Conservation (phyloP, 2,797 vertebrate genomes). For the Anas bahamensis region DNA sequence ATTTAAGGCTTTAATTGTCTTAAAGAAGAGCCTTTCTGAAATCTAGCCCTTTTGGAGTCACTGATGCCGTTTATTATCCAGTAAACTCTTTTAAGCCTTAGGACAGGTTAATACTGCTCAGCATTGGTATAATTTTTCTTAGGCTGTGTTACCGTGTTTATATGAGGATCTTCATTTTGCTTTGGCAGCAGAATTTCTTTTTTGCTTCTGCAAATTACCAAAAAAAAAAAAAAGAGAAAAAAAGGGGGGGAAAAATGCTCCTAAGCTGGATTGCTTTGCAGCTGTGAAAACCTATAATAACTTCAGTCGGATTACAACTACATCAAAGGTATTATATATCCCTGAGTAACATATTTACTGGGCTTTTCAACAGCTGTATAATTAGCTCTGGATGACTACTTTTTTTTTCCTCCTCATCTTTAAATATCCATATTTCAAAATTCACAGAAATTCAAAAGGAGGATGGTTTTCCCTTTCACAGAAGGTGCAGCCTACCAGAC, state of each 20-base stretch:
- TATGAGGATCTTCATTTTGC: slow-evolving; percentile 62
- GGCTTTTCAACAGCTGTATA: slow-evolving; percentile 77
- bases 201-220: slow-evolving; percentile 48
- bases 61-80: slow-evolving; percentile 51
- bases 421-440: slow-evolving; percentile 69
- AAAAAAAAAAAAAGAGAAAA: background rate
- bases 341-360: slow-evolving; percentile 77
- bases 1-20: slow-evolving; percentile 73
- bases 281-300: slow-evolving; percentile 79
- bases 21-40: slow-evolving; percentile 43
- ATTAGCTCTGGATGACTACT: slow-evolving; percentile 73
- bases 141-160: slow-evolving; percentile 48
- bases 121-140: slow-evolving; percentile 42
- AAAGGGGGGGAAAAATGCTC: background rate
- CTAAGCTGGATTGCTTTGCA: slow-evolving; percentile 72
- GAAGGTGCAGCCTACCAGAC: background rate
- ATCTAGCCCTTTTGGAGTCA: slow-evolving; percentile 24
- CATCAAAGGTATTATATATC: slow-evolving; percentile 79
- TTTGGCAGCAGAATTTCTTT: slow-evolving; percentile 72
- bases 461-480: background rate
- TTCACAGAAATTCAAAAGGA: slow-evolving; percentile 49
- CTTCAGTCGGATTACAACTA: slow-evolving; percentile 77
- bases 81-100: slow-evolving; percentile 61
- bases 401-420: slow-evolving; percentile 65
- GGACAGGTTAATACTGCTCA: slow-evolving; percentile 69